A percentile compares a stretch with the other conserved stretches of the same genome.
Conservation (phyloP, 2,888 invertebrate species). For the Seira musarum region DNA sequence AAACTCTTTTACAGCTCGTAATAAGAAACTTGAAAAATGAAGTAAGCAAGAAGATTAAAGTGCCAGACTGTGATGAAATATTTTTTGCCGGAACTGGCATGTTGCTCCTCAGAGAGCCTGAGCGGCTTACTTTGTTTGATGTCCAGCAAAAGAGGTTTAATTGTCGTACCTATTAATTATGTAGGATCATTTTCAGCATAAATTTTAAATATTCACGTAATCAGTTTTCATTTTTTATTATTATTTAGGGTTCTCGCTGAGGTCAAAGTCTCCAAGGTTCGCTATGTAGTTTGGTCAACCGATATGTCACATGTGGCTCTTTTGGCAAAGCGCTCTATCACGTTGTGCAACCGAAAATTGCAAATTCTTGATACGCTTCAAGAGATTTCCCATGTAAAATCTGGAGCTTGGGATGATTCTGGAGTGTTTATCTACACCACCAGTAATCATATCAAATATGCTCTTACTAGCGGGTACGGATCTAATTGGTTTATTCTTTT, state of each 20-base stretch:
- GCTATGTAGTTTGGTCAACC: slow-evolving; percentile 95
- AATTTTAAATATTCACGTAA: too few relatives aligned
- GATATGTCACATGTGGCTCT: slow-evolving; percentile 97
- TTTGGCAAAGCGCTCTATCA: slow-evolving; percentile 94
- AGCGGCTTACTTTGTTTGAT: slow-evolving; percentile 94
- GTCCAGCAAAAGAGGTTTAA: slow-evolving; percentile 91
- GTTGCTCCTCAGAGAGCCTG: slow-evolving; percentile 90
- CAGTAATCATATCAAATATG: slow-evolving; percentile 99
- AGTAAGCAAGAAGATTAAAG: slow-evolving; percentile 93
- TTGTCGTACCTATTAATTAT: slow-evolving; percentile 70
- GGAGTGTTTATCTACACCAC: slow-evolving; percentile 99
- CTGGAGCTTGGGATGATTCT: slow-evolving; percentile 98
- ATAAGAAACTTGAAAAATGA: slow-evolving; percentile 99
- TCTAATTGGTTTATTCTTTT: neutral
- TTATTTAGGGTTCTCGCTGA: slow-evolving; percentile 74
- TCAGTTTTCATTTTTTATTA: too few relatives aligned
- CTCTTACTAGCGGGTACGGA: slow-evolving; percentile 88
- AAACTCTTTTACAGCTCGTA: slow-evolving; percentile 77
- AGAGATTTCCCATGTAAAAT: slow-evolving; percentile 97
- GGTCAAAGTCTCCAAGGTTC: slow-evolving; percentile 89
- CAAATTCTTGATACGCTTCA: slow-evolving; percentile 94
- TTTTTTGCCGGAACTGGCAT: slow-evolving; percentile 99
- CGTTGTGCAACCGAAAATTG: slow-evolving; percentile 90
- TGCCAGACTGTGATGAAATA: slow-evolving; percentile 94
- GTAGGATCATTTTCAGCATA: too few relatives aligned